Evolutionary conservation across 2,888 invertebrate genomes (phyloP).

Genomic region (Mantis religiosa): DNA sequence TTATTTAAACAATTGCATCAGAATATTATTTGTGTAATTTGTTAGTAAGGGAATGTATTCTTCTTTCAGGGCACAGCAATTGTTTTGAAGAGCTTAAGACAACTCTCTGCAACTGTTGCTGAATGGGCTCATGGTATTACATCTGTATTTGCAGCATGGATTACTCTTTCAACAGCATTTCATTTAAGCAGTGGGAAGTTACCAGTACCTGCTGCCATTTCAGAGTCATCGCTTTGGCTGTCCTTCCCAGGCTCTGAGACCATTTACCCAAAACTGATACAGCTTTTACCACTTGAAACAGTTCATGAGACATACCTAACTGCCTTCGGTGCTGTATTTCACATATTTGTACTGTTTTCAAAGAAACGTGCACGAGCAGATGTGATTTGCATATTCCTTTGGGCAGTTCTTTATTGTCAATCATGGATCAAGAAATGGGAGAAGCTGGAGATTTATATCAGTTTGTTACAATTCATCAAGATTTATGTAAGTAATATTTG

Average conservation of each 20-base stretch:
- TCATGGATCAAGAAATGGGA: background rate
- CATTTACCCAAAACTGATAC: background rate
- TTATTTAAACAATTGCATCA: too few relatives aligned
- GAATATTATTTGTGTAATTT: too few relatives aligned
- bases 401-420: background rate
- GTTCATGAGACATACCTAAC: background rate
- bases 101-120: background rate
- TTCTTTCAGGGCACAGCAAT: background rate
- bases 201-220: background rate
- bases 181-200: background rate
- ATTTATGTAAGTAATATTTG: constrained; percentile 37
- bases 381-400: background rate
- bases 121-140: background rate
- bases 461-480: constrained; percentile 26
- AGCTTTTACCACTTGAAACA: background rate
- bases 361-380: background rate
- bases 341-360: background rate
- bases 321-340: background rate
- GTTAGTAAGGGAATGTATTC: background rate
- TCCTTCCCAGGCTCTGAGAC: background rate
- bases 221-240: background rate
- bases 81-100: background rate
- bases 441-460: background rate
- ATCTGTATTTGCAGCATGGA: background rate
- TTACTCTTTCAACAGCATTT: background rate